Conservation (phyloP, 1,140 invertebrate species). For the Sarcophaga bullata region DNA sequence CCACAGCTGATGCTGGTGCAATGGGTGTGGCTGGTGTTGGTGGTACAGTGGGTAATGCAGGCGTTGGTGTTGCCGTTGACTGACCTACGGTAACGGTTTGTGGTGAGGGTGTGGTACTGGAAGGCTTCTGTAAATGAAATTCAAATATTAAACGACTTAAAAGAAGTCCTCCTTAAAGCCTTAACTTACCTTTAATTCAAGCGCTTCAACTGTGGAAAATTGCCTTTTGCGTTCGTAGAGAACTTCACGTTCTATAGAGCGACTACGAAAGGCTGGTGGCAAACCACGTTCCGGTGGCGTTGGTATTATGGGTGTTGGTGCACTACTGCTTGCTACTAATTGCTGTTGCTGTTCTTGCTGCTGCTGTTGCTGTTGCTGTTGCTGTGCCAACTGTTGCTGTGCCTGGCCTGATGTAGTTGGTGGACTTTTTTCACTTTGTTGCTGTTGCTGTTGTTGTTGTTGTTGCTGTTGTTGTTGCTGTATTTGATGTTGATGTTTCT, state of each 20-base stretch:
- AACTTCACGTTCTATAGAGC: constrained; percentile 61
- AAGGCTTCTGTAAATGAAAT: constrained; percentile 51
- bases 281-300: constrained; percentile 60
- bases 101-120: constrained; percentile 62
- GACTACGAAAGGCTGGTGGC: constrained; percentile 62
- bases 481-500: constrained; percentile 60
- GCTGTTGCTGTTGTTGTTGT: constrained; percentile 56
- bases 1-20: constrained; percentile 55
- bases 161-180: neutral
- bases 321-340: constrained; percentile 44
- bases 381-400: constrained; percentile 44
- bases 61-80: constrained; percentile 52
- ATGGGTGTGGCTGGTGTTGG: constrained; percentile 52
- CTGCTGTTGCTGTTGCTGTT: constrained; percentile 47
- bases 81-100: constrained; percentile 57
- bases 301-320: constrained; percentile 58
- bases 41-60: constrained; percentile 64
- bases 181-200: constrained; percentile 57
- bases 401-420: constrained; percentile 48
- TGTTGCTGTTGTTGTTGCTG: constrained; percentile 60
- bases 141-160: neutral
- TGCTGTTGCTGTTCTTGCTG: constrained; percentile 42
- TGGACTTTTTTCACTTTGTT: constrained; percentile 52
- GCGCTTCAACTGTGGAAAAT: constrained; percentile 55
- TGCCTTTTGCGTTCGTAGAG: constrained; percentile 60